Conservation (phyloP, 2,797 vertebrate genomes). For the Halcyon chelicuti region DNA sequence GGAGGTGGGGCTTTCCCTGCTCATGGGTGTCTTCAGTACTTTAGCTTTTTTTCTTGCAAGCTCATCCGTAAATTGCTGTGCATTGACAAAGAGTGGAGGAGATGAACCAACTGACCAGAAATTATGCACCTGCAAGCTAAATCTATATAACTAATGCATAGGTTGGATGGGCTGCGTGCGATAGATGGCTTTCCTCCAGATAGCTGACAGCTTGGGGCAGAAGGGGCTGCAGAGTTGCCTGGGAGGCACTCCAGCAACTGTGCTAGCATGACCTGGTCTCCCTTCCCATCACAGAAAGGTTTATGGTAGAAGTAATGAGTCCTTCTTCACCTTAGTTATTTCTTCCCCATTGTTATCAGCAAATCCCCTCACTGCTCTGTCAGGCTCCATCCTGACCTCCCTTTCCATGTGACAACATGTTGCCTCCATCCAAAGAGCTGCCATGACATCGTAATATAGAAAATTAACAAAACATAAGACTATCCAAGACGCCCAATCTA, state of each 20-base stretch:
- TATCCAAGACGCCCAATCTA: not conserved
- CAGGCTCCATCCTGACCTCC: not conserved
- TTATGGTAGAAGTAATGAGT: not conserved
- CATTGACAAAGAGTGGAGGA: not conserved
- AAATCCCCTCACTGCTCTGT: not conserved
- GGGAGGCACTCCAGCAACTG: not conserved
- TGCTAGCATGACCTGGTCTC: rapidly evolving
- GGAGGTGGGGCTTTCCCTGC: not conserved
- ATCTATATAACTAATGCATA: not conserved
- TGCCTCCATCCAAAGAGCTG: not conserved
- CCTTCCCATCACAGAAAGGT: not conserved
- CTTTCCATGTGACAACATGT: not conserved
- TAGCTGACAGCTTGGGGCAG: not conserved
- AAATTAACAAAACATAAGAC: not conserved
- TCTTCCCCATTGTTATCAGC: not conserved
- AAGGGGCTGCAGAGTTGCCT: not conserved
- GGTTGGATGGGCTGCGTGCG: not conserved
- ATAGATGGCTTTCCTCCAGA: not conserved
- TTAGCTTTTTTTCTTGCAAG: not conserved
- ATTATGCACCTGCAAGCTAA: not conserved
- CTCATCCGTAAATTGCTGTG: rapidly evolving
- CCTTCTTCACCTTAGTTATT: not conserved
- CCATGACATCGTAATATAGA: rapidly evolving
- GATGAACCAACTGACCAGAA: not conserved
- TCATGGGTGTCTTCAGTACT: not conserved